Base-by-base conservation (phyloP, 2,888 invertebrate species). In the Odontomyia ornata region DNA sequence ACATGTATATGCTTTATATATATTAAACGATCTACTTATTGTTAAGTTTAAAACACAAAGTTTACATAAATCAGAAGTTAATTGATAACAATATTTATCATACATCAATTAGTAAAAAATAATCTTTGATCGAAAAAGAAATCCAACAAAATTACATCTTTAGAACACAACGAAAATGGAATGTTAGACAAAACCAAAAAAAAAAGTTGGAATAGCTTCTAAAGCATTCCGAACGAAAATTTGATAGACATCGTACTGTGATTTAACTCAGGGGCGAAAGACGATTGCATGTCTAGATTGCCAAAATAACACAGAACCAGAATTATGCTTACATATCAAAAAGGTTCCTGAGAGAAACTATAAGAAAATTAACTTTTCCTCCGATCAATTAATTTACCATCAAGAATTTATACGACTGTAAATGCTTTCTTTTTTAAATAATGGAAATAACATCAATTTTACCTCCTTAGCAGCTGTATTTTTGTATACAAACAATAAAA, bases 141-240 rank as follows among this genome's bases (percentile, higher is more conserved):
- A 76, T 76, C 76, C 76, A 76, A 76, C 76, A 76, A 76, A 52
- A 65, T 56, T 18, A 56, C n/a, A 23, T 46, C 28, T 57, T 75
- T 57, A 57, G n/a, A 76, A 76, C 65, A 67, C 64, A 76, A 76
- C 56, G 36, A 36, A 67, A 76, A 57, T 76, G 76, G 76, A 76
- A 76, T 76, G 76, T 76, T 76, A 76, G 76, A 65, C 46, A 76
- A 65, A 76, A 76, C 57, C 57, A 76, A 43, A 67, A 47, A 3
- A 67, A 67, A 67, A 67, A 56, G n/a, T 36, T 15, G 30, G 36
- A 57, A 36, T 76, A 36, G 76, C 76, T 60, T 56, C 57, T 36
- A 43, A 73, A 73, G 73, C 73, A 36, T 36, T 36, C 36, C 36
- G 36, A 36, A 3, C 9, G 3, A 36, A 9, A 36, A 5, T 36